These are phyloP conservation scores for Petrocephalus schoutedeni DNA, from an alignment of 2,797 vertebrate genomes.

Conservation along the genomic window DNA sequence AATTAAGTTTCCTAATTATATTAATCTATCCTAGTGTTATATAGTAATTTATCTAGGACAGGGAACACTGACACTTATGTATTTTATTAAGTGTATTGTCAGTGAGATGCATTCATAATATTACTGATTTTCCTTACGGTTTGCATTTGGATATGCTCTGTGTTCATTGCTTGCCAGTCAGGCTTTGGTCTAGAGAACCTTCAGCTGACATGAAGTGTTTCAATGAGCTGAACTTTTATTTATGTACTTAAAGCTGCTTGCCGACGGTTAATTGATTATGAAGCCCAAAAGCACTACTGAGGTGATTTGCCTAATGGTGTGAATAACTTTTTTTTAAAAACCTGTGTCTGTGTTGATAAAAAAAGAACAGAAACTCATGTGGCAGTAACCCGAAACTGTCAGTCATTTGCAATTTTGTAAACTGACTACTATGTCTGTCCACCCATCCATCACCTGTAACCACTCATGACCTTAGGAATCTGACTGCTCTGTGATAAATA, in stretches of 20 bases:
- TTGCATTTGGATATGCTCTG: background rate
- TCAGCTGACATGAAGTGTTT: background rate
- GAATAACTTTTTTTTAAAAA: background rate
- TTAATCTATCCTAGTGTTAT: background rate
- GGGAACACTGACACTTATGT: background rate
- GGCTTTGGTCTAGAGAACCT: background rate
- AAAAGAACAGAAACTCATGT: background rate
- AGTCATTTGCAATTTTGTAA: background rate
- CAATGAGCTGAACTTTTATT: background rate
- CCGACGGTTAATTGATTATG: constrained; percentile 17
- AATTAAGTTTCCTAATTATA: background rate
- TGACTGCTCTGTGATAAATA: background rate
- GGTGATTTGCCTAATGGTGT: constrained; percentile 2
- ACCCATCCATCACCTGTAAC: too few relatives aligned
- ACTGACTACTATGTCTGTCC: background rate
- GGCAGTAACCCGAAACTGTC: background rate
- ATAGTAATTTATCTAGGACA: background rate
- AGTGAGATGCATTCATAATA: background rate
- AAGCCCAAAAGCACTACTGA: background rate
- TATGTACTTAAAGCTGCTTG: constrained; percentile 8
- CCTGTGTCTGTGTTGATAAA: background rate
- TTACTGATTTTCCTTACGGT: background rate
- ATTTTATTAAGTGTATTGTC: background rate
- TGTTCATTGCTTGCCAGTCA: background rate
- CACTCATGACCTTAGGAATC: too few relatives aligned